phyloP scores from a whole-genome alignment of 2,113 vertebrate species.

The Trochalopteron elliotii region DNA sequence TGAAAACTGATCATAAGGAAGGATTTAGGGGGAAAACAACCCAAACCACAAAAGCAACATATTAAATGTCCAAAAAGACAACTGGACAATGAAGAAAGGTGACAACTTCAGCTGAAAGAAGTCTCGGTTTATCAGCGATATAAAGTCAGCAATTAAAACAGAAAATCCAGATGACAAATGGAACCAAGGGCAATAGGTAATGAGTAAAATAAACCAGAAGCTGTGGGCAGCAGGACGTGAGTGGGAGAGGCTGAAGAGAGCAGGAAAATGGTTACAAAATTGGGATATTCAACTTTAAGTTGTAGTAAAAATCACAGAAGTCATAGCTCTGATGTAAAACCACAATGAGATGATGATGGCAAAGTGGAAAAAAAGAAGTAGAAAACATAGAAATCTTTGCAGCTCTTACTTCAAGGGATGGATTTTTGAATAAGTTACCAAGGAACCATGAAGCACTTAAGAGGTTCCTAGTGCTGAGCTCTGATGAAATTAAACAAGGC shows the following conservation, averaged over 20 bases:
- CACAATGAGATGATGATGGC: background rate
- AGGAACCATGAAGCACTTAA: background rate
- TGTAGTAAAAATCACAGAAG: background rate
- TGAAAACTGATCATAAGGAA: conserved; percentile 11
- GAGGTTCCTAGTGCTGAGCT: background rate
- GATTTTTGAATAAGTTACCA: background rate
- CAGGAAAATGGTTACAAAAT: background rate
- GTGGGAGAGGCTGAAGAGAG: background rate
- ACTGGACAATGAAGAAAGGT: background rate
- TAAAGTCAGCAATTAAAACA: background rate
- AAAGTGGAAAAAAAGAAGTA: background rate
- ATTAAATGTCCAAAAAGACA: background rate
- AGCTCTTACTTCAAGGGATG: background rate
- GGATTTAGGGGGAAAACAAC: background rate
- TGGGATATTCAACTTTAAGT: background rate
- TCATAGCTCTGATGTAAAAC: background rate
- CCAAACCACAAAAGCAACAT: background rate
- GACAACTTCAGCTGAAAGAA: background rate
- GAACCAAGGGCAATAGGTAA: background rate
- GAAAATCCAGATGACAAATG: background rate
- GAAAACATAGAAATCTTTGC: background rate
- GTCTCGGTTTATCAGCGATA: background rate
- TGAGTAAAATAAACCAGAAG: background rate
- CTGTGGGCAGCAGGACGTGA: background rate
- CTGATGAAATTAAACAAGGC: background rate